Evolutionary conservation across 2,888 invertebrate species (phyloP).

Genomic region (Patella caerulea): DNA sequence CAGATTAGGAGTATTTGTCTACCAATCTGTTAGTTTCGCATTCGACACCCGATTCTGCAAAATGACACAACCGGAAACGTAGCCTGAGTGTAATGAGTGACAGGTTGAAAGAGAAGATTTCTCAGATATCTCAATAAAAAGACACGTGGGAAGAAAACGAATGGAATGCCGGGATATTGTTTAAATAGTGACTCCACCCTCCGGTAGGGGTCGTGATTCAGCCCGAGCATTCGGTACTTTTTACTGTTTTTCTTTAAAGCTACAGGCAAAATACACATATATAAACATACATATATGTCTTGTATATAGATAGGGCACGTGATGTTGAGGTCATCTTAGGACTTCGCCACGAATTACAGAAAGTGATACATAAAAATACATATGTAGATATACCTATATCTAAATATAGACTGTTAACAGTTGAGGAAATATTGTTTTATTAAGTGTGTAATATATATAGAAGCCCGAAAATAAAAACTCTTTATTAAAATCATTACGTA

Average conservation of each 20-base stretch:
- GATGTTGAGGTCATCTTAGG: not conserved
- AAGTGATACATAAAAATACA: too few relatives aligned
- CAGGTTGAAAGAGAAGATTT: constrained; percentile 7
- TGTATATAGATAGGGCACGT: not conserved
- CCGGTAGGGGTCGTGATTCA: constrained; percentile 8
- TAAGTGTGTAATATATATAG: too few relatives aligned
- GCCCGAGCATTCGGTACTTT: constrained; percentile 2
- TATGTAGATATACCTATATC: too few relatives aligned
- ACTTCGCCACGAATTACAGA: not conserved
- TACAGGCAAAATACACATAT: constrained; percentile 1
- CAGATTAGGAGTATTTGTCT: too few relatives aligned
- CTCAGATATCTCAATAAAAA: not conserved
- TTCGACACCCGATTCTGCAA: not conserved
- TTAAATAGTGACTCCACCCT: constrained; percentile 9
- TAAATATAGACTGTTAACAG: too few relatives aligned
- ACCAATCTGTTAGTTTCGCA: not conserved
- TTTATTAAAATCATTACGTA: too few relatives aligned
- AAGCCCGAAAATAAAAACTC: too few relatives aligned
- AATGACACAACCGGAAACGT: not conserved
- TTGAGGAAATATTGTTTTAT: too few relatives aligned
- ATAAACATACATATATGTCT: constrained; percentile 5
- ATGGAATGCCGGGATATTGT: constrained; percentile 6
- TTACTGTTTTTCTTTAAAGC: constrained; percentile 2
- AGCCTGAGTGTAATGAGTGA: constrained; percentile 9
- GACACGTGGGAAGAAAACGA: not conserved